Base-by-base conservation (phyloP, 2,797 vertebrate species). In the Acomys russatus region DNA sequence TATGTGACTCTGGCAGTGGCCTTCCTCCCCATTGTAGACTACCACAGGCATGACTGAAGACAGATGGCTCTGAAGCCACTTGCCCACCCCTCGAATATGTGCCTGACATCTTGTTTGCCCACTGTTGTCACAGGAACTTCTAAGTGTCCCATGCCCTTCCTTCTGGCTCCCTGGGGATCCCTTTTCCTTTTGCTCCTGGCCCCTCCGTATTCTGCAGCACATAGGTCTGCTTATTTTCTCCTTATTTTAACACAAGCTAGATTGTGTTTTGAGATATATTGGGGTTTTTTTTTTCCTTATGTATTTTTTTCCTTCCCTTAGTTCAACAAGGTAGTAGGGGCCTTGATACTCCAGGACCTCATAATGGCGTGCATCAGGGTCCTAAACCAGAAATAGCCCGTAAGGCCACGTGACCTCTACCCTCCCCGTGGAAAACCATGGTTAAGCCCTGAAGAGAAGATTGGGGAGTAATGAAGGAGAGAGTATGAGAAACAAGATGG, bases 331-430 rank as follows among this genome's bases (percentile, higher is more conserved):
- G 22, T 85, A 30, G 49, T 78, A 66, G 22, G 11, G 35, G 18
- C 79, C 85, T 90, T 90, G 63, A 73, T 70, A 74, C 9, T 15
- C n/a, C 56, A 79, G 23, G 22, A 84, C 18, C 73, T 84, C 80
- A 68, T 71, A 35, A 70, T 89, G 35, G 30, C 20, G 80, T 44
- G 9, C 4, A 68, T 70, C n/a, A n/a, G 38, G 17, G 30, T 56
- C 49, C 90, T 35, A 90, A 96, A 93, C 1, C 54, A 78, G 28
- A 95, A 66, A 92, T 14, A 73, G 25, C 10, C 54, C 79, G 9
- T 25, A 91, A 96, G 54, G 89, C n/a, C 30, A 83, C 78, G 35
- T 88, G 54, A 23, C 25, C 15, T 35, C 25, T 86, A 51, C 61
- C 3, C 4, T 1, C 0, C 0, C 35, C 28, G 18, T 1, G 35